phyloP scores from a whole-genome alignment of 2,888 invertebrate genomes.

The Frankliniella fusca region DNA sequence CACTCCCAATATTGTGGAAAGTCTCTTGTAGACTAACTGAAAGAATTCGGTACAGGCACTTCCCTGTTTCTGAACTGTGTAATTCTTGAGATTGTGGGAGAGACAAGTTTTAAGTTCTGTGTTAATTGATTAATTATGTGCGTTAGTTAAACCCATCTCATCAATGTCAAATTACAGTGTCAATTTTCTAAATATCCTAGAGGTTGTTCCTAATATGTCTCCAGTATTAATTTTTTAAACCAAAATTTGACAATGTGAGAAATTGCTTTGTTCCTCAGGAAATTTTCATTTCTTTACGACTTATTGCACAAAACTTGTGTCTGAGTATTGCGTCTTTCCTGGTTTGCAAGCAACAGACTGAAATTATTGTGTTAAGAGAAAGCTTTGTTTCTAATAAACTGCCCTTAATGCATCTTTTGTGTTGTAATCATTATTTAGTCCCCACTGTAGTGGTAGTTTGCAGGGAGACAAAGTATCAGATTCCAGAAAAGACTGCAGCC shows the following conservation, averaged over 20 bases:
- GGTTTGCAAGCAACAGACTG: constrained; percentile 15
- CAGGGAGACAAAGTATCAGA: too few relatives aligned
- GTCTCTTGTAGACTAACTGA: not conserved
- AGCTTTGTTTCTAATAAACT: not conserved
- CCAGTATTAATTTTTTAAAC: not conserved
- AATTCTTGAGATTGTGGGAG: too few relatives aligned
- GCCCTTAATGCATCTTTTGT: not conserved
- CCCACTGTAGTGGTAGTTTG: not conserved
- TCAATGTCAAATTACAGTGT: not conserved
- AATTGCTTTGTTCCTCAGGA: not conserved
- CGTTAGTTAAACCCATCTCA: not conserved
- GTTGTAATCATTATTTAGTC: not conserved
- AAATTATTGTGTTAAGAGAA: constrained; percentile 19
- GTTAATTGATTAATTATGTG: not conserved
- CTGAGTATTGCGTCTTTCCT: not conserved
- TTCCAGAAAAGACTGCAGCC: not conserved
- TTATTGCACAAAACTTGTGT: not conserved
- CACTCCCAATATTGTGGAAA: not conserved
- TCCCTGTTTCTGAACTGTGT: not conserved
- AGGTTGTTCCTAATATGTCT: too few relatives aligned
- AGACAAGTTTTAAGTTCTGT: not conserved
- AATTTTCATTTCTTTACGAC: not conserved
- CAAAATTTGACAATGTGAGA: not conserved
- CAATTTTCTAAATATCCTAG: not conserved
- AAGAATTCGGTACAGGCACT: not conserved